Conservation (phyloP, 1,140 invertebrate species). For the Bicyclus anynana region DNA sequence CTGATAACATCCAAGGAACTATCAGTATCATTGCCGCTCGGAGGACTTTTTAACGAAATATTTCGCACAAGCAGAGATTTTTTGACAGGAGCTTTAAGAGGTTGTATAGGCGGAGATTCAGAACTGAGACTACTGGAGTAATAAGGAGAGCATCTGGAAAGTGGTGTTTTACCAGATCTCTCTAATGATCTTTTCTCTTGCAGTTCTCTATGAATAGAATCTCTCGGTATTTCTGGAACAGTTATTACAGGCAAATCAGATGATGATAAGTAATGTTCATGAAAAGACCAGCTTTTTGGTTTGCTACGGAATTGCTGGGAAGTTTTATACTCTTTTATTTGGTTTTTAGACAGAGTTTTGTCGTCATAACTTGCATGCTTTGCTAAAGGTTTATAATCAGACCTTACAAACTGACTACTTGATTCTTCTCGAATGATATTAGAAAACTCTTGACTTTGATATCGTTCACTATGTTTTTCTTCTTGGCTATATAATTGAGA, state of each 20-base stretch:
- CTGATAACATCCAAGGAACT: conserved; percentile 81
- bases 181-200: conserved; percentile 69
- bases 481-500: conserved; percentile 78
- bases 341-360: conserved; percentile 79
- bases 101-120: conserved; percentile 81
- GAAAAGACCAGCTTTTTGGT: conserved; percentile 80
- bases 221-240: conserved; percentile 62
- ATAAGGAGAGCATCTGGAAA: conserved; percentile 82
- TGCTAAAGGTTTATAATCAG: conserved; percentile 77
- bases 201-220: conserved; percentile 50
- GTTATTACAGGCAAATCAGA: conserved; percentile 66
- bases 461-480: conserved; percentile 79
- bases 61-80: conserved; percentile 73
- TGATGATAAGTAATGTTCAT: conserved; percentile 78
- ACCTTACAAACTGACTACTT: conserved; percentile 53
- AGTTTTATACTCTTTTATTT: conserved; percentile 80
- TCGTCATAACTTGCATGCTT: conserved; percentile 81
- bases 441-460: conserved; percentile 81
- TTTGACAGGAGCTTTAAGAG: conserved; percentile 78
- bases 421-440: conserved; percentile 66
- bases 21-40: conserved; percentile 83
- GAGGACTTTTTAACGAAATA: conserved; percentile 79
- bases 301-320: conserved; percentile 77
- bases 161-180: conserved; percentile 67
- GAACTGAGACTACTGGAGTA: conserved; percentile 84